Evolutionary conservation across 2,888 invertebrate species (phyloP).

Genomic region (Cosmia trapezina): DNA sequence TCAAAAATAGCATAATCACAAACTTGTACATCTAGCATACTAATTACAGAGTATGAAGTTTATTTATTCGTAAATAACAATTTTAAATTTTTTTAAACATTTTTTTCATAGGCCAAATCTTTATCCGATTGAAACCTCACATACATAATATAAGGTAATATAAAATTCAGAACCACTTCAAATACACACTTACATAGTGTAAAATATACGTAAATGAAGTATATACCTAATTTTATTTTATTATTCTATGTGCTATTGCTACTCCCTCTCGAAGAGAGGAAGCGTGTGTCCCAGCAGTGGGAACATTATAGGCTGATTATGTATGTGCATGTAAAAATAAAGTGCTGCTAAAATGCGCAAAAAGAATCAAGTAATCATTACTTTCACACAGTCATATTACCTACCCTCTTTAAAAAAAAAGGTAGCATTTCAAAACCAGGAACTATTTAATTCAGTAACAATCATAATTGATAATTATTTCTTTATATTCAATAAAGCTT

Average conservation of each 20-base stretch:
- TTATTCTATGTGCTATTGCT: constrained; percentile 21
- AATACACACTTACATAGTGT: constrained; percentile 26
- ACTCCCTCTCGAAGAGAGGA: too few relatives aligned
- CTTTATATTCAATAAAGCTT: constrained; percentile 14
- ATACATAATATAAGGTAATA: constrained; percentile 18
- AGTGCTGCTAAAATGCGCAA: constrained; percentile 39
- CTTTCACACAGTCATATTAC: constrained; percentile 3
- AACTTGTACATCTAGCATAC: constrained; percentile 49
- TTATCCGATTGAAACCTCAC: constrained; percentile 22
- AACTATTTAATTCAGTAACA: constrained; percentile 53
- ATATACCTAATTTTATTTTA: not conserved
- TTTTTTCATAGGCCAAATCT: constrained; percentile 53
- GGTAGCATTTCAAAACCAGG: constrained; percentile 46
- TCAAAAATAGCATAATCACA: constrained; percentile 25
- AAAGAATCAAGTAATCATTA: constrained; percentile 17
- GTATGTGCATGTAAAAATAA: constrained; percentile 36
- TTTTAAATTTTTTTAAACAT: constrained; percentile 19
- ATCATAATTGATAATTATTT: constrained; percentile 40
- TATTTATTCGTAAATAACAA: constrained; percentile 43
- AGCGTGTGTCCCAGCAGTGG: too few relatives aligned
- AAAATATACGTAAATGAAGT: constrained; percentile 28
- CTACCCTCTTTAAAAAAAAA: constrained; percentile 32
- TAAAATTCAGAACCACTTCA: constrained; percentile 20
- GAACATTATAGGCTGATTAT: too few relatives aligned
- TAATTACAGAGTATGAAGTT: constrained; percentile 34